Conservation (phyloP, 30 jellyfish, hydroid and myxozoan species). For the Aurelia aurita complex sp. Pacific region DNA sequence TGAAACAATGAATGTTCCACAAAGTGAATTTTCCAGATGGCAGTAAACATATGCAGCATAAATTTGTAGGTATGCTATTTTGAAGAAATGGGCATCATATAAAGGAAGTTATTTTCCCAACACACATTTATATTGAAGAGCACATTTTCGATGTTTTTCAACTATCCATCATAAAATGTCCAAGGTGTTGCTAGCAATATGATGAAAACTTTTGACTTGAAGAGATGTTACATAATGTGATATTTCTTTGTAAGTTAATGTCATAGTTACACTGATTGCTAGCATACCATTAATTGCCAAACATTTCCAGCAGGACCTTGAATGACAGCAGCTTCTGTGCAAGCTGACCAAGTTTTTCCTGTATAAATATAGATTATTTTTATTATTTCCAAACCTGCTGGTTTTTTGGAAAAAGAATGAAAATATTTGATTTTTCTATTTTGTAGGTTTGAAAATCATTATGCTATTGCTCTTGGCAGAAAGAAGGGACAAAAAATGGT, state of each 20-base stretch:
- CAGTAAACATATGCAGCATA: too few species aligned
- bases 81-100: too few species aligned
- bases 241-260: constrained; percentile 10
- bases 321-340: too few species aligned
- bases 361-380: too few species aligned
- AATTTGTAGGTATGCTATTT: too few species aligned
- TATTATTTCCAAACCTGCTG: too few species aligned
- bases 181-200: constrained; percentile 3
- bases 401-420: neutral
- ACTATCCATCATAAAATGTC: neutral
- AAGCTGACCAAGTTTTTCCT: too few species aligned
- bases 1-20: too few species aligned
- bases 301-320: neutral
- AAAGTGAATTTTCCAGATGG: too few species aligned
- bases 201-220: constrained; percentile 18
- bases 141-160: neutral
- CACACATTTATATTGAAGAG: neutral
- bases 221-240: neutral
- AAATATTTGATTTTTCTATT: neutral
- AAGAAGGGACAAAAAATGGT: constrained; percentile 84
- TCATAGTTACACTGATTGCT: constrained; percentile 51
- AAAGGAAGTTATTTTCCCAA: too few species aligned
- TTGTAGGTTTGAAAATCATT: constrained; percentile 82
- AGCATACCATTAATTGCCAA: neutral
- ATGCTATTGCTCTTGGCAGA: constrained; percentile 84